Percentiles rank a stretch among this genome's conserved stretches.
Evolutionary conservation across 2,888 invertebrate genomes (phyloP).

Genomic region (Mimas tiliae): DNA sequence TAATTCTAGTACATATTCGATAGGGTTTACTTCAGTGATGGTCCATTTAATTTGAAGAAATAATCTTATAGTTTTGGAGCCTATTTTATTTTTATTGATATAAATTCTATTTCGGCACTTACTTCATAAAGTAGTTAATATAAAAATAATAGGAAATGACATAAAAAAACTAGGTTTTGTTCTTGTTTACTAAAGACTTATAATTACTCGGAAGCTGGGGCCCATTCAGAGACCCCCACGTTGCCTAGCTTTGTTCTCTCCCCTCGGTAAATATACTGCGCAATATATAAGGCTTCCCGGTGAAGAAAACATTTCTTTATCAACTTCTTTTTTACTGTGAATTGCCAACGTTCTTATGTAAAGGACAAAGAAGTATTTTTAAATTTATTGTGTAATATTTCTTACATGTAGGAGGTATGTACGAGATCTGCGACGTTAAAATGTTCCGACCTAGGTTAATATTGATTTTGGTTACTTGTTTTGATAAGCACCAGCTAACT

Average conservation of each 20-base stretch:
- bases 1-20: too few species aligned
- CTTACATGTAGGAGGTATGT: too few species aligned
- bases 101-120: too few species aligned
- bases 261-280: neutral
- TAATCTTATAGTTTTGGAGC: too few species aligned
- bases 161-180: conserved; percentile 6
- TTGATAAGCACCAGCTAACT: neutral
- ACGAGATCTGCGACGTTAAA: neutral
- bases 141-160: neutral
- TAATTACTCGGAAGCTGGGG: neutral
- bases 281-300: neutral
- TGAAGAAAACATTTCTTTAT: neutral
- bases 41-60: too few species aligned
- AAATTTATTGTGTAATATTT: too few species aligned
- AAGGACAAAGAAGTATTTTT: neutral
- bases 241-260: neutral
- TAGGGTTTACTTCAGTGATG: too few species aligned
- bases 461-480: neutral
- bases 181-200: neutral
- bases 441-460: neutral
- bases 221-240: conserved; percentile 4
- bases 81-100: too few species aligned
- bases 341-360: neutral
- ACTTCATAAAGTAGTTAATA: neutral
- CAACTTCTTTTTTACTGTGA: neutral